Evolutionary conservation across 2,113 vertebrate genomes (phyloP).

Genomic region (Ellobius talpinus): DNA sequence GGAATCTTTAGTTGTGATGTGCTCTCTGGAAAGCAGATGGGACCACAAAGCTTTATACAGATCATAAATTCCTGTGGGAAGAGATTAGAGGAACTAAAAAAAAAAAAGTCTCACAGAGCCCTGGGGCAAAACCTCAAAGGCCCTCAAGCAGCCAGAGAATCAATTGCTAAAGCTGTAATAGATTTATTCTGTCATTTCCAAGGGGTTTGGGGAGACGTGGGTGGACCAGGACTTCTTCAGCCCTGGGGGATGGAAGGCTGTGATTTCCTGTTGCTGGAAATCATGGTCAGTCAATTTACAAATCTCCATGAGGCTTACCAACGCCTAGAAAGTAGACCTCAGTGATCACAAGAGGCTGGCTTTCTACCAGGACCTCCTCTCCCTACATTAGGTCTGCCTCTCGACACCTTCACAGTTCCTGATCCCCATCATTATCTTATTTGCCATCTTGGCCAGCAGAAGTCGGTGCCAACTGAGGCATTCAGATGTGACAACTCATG

Average conservation of each 20-base stretch:
- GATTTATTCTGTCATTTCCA: not conserved
- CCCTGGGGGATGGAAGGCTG: not conserved
- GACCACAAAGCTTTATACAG: not conserved
- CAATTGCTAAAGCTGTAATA: not conserved
- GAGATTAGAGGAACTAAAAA: not conserved
- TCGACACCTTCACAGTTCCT: constrained; percentile 92
- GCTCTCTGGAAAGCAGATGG: not conserved
- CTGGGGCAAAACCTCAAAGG: not conserved
- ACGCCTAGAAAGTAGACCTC: not conserved
- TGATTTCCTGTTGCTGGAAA: not conserved
- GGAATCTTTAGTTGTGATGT: not conserved
- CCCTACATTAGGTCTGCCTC: not conserved
- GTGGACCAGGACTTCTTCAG: not conserved
- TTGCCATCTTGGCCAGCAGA: constrained; percentile 94
- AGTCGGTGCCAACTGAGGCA: constrained; percentile 92
- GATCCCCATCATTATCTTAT: constrained; percentile 92
- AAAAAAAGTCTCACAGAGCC: constrained; percentile 28
- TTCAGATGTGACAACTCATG: constrained; percentile 93
- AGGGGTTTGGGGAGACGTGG: not conserved
- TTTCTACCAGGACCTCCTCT: not conserved
- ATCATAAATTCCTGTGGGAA: not conserved
- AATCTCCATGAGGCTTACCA: not conserved
- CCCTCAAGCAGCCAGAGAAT: not conserved
- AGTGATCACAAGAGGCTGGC: not conserved
- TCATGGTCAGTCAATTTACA: not conserved